Conservation (phyloP, 1,140 invertebrate genomes). For the Ceratoteleas bidentatus region DNA sequence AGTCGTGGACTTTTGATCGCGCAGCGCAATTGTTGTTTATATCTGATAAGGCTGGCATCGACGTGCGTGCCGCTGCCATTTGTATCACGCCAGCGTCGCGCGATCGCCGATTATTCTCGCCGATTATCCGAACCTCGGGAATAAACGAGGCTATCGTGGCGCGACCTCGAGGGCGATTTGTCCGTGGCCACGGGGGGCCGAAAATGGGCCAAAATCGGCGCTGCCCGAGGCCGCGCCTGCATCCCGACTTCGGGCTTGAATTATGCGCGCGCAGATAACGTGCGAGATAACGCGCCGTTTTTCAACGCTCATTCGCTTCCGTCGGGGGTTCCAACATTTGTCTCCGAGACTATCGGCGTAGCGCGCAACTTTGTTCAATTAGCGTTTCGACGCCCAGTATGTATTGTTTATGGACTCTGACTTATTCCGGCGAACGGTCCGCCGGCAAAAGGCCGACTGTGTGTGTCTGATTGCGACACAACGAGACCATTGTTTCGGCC, state of each 20-base stretch:
- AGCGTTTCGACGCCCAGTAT: too few relatives aligned
- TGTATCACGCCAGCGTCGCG: slow-evolving; percentile 66
- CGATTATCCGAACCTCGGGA: slow-evolving; percentile 67
- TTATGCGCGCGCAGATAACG: slow-evolving; percentile 44
- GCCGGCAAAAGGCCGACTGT: too few relatives aligned
- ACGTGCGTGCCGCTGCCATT: slow-evolving; percentile 65
- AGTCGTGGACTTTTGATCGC: slow-evolving; percentile 47
- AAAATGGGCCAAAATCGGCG: slow-evolving; percentile 53
- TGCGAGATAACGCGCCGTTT: slow-evolving; percentile 52
- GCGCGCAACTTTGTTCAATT: too few relatives aligned
- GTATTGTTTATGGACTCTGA: too few relatives aligned
- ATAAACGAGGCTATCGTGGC: slow-evolving; percentile 66
- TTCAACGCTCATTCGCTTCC: slow-evolving; percentile 39
- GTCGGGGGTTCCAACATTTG: slow-evolving; percentile 25
- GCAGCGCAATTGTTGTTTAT: slow-evolving; percentile 51
- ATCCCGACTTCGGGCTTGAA: slow-evolving; percentile 48
- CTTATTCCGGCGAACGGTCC: too few relatives aligned
- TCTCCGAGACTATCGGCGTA: slow-evolving; percentile 1
- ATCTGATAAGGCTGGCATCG: slow-evolving; percentile 64
- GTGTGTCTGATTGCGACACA: too few relatives aligned
- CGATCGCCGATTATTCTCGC: slow-evolving; percentile 69
- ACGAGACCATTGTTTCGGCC: too few relatives aligned
- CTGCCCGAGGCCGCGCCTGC: slow-evolving; percentile 34
- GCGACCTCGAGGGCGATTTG: slow-evolving; percentile 70
- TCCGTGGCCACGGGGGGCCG: slow-evolving; percentile 70